Evolutionary conservation across 2,888 invertebrate species (phyloP).

Genomic region (Papilio protenor): DNA sequence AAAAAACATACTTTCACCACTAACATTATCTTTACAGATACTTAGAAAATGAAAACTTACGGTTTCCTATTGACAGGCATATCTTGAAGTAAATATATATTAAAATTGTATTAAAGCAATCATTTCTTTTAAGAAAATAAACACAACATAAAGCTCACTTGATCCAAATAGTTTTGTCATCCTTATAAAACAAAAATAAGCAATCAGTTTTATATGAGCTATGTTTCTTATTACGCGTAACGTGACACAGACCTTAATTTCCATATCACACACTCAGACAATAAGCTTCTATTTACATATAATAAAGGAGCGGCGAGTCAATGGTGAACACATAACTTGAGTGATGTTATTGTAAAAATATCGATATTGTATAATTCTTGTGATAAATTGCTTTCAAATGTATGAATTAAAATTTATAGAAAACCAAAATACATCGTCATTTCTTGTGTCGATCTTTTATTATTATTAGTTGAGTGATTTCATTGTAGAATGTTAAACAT

Average conservation of each 20-base stretch:
- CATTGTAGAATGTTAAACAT: no score
- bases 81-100: no score
- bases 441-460: no score
- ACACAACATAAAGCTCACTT: not conserved
- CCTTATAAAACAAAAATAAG: not conserved
- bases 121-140: no score
- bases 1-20: not conserved
- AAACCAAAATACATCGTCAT: no score
- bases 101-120: no score
- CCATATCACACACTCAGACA: not conserved
- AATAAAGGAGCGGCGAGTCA: not conserved
- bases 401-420: no score
- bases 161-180: not conserved
- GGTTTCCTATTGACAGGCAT: no score
- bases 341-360: not conserved
- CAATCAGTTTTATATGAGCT: not conserved
- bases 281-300: not conserved
- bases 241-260: slow-evolving; percentile 8
- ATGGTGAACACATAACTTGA: not conserved
- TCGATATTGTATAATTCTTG: not conserved
- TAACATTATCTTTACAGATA: no score
- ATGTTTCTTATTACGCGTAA: not conserved
- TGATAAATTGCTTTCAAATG: not conserved
- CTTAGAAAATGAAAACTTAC: no score
- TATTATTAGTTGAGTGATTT: no score